Percentiles rank a stretch among this genome's conserved stretches.
Conservation (phyloP, 1,140 invertebrate genomes). For the Zaprionus taronus region DNA sequence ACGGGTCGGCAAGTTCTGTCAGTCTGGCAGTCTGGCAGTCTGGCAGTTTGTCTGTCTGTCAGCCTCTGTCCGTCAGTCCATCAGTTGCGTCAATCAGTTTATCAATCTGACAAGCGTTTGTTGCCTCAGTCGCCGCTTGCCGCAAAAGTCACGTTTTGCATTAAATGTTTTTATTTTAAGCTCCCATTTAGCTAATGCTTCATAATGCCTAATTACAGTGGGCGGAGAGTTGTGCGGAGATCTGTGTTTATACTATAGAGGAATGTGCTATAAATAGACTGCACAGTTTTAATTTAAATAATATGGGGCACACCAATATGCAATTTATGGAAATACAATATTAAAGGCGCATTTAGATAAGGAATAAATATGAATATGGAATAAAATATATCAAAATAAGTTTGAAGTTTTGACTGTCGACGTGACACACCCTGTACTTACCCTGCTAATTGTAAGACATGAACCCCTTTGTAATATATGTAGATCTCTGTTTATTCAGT, state of each 20-base stretch:
- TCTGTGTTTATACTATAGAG: background rate
- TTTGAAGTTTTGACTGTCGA: no score
- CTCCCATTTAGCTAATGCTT: background rate
- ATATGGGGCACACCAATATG: background rate
- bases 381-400: no score
- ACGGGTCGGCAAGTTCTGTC: constrained; percentile 34
- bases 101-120: constrained; percentile 13
- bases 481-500: no score
- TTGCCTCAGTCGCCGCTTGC: constrained; percentile 57
- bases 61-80: constrained; percentile 11
- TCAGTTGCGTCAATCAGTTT: constrained; percentile 49
- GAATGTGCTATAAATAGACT: background rate
- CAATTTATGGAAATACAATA: background rate
- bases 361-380: no score
- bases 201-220: constrained; percentile 4
- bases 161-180: constrained; percentile 28
- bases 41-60: constrained; percentile 2
- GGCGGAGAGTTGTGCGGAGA: background rate
- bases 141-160: constrained; percentile 74
- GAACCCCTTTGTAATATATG: no score
- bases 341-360: background rate
- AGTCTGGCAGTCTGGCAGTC: constrained; percentile 8
- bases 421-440: no score
- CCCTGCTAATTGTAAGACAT: no score
- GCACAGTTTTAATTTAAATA: background rate